Conservation (phyloP, 2,113 vertebrate genomes). For the Balaenoptera acutorostrata region DNA sequence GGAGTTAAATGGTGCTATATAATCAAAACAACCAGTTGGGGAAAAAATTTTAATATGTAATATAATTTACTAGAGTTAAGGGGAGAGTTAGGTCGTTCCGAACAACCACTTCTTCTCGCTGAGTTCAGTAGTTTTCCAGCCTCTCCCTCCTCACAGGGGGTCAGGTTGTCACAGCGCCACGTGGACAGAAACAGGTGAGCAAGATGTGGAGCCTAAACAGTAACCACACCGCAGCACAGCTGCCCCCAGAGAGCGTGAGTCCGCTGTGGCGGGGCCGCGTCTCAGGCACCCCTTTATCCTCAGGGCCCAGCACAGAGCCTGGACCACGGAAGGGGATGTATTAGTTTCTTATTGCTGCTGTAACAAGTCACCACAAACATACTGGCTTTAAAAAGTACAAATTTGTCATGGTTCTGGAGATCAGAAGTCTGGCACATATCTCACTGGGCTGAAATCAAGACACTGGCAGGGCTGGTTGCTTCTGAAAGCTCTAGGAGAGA, state of each 20-base stretch:
- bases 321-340: rapidly evolving
- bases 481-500: not conserved
- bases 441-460: not conserved
- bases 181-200: not conserved
- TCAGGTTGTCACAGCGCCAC: not conserved
- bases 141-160: not conserved
- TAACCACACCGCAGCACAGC: rapidly evolving
- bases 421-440: not conserved
- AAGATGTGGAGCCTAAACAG: not conserved
- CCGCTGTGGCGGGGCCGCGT: rapidly evolving
- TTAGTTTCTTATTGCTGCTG: not conserved
- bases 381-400: not conserved
- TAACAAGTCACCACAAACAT: not conserved
- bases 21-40: not conserved
- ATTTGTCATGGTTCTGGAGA: not conserved
- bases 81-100: not conserved
- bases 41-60: not conserved
- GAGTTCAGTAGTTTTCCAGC: not conserved
- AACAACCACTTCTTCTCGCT: not conserved
- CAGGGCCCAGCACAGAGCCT: not conserved
- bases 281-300: not conserved
- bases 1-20: not conserved
- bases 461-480: not conserved
- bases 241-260: rapidly evolving
- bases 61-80: not conserved